Conservation (phyloP, 2,888 invertebrate genomes). For the Trichopria drosophilae region DNA sequence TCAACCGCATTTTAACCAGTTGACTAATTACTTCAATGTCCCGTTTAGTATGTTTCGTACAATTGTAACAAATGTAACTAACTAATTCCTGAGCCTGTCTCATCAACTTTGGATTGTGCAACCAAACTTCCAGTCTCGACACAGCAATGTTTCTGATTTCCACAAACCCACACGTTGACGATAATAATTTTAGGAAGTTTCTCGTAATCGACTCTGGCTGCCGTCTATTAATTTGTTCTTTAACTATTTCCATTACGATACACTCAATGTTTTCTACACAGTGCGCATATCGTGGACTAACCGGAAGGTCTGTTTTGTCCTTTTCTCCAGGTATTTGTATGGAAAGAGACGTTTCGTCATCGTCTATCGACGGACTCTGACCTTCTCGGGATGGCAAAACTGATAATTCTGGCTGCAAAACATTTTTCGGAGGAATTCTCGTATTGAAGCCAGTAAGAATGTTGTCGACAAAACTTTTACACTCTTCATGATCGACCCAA, state of each 20-base stretch:
- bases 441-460: slow-evolving; percentile 85
- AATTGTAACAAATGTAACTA: slow-evolving; percentile 88
- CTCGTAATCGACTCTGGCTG: slow-evolving; percentile 85
- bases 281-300: slow-evolving; percentile 65
- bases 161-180: slow-evolving; percentile 82
- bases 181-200: slow-evolving; percentile 83
- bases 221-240: slow-evolving; percentile 82
- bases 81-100: slow-evolving; percentile 89
- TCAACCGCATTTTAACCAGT: slow-evolving; percentile 86
- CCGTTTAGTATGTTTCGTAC: slow-evolving; percentile 68
- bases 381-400: slow-evolving; percentile 50
- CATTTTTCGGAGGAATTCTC: slow-evolving; percentile 71
- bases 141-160: slow-evolving; percentile 82
- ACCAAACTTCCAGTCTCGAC: slow-evolving; percentile 86
- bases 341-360: slow-evolving; percentile 48
- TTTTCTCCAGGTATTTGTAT: slow-evolving; percentile 48
- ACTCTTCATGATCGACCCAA: slow-evolving; percentile 92
- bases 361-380: slow-evolving; percentile 55
- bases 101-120: slow-evolving; percentile 93
- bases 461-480: slow-evolving; percentile 89
- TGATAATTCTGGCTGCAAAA: slow-evolving; percentile 66
- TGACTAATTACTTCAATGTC: slow-evolving; percentile 80
- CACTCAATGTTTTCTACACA: slow-evolving; percentile 74
- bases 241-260: slow-evolving; percentile 82
- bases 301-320: slow-evolving; percentile 58